Conservation (phyloP, 2,113 vertebrate species). For the Tympanuchus pallidicinctus region DNA sequence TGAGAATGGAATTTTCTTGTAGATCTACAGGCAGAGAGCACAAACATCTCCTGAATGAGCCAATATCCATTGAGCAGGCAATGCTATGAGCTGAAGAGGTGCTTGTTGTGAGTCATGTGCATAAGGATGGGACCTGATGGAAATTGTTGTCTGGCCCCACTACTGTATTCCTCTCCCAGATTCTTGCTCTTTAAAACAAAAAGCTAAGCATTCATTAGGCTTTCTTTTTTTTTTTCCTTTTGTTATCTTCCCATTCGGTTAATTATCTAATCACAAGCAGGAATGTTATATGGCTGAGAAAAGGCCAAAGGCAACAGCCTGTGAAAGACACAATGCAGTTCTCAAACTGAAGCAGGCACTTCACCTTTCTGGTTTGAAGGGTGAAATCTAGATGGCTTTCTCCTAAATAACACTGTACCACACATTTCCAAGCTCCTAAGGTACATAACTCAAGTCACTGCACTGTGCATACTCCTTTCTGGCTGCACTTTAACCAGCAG, state of each 20-base stretch:
- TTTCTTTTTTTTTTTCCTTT: too few species aligned
- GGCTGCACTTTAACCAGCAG: background rate
- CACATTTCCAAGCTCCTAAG: background rate
- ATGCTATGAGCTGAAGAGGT: background rate
- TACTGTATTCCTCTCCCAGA: background rate
- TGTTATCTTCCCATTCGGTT: background rate
- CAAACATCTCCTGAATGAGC: background rate
- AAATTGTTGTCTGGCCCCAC: background rate
- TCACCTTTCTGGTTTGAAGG: background rate
- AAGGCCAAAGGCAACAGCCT: background rate
- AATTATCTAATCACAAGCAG: background rate
- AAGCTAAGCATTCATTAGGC: background rate
- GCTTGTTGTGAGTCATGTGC: background rate
- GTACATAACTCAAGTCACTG: background rate
- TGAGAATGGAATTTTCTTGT: background rate
- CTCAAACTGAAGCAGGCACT: background rate
- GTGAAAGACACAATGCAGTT: background rate
- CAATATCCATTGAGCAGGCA: background rate
- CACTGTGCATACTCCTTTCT: fast-evolving
- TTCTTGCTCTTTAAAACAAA: background rate
- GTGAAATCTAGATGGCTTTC: too few species aligned
- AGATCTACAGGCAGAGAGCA: background rate
- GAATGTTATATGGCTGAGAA: background rate
- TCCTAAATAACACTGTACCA: fast-evolving
- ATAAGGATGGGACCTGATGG: background rate